Percentiles rank a stretch among this genome's conserved stretches.
Conservation (phyloP, 2,888 invertebrate genomes). For the Chrysolina haemoptera region DNA sequence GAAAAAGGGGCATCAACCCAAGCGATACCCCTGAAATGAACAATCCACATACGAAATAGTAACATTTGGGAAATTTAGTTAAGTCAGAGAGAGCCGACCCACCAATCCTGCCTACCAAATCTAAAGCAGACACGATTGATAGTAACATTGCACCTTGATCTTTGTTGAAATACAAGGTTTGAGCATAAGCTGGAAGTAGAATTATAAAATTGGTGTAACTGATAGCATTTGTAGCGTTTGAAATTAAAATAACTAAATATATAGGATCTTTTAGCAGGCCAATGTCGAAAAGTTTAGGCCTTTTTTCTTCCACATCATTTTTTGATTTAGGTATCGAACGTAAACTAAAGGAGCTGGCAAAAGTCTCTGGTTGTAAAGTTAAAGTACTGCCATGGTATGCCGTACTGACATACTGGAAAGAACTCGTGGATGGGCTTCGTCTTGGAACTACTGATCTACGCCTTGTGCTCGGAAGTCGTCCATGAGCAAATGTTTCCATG, state of each 20-base stretch:
- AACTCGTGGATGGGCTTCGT: constrained; percentile 84
- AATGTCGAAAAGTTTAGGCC: constrained; percentile 82
- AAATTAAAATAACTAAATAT: constrained; percentile 86
- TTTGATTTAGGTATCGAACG: constrained; percentile 75
- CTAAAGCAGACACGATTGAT: constrained; percentile 86
- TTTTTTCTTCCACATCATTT: constrained; percentile 67
- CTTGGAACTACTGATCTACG: constrained; percentile 70
- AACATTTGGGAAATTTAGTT: constrained; percentile 83
- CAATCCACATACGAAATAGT: constrained; percentile 87
- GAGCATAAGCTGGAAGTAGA: constrained; percentile 83
- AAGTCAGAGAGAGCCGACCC: constrained; percentile 88
- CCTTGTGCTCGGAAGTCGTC: constrained; percentile 57
- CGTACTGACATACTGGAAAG: constrained; percentile 88
- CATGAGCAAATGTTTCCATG: constrained; percentile 62
- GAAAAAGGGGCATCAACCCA: constrained; percentile 79
- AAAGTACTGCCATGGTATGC: constrained; percentile 89
- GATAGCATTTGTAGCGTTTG: constrained; percentile 89
- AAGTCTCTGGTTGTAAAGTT: constrained; percentile 83
- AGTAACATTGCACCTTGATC: constrained; percentile 80
- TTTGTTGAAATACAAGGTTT: constrained; percentile 80
- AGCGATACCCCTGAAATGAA: constrained; percentile 84
- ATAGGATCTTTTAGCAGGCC: constrained; percentile 83
- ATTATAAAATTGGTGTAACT: constrained; percentile 91
- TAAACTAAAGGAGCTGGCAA: constrained; percentile 84
- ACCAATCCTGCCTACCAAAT: constrained; percentile 87